Evolutionary conservation across 2,888 invertebrate species (phyloP).

Genomic region (Erebia epiphron): DNA sequence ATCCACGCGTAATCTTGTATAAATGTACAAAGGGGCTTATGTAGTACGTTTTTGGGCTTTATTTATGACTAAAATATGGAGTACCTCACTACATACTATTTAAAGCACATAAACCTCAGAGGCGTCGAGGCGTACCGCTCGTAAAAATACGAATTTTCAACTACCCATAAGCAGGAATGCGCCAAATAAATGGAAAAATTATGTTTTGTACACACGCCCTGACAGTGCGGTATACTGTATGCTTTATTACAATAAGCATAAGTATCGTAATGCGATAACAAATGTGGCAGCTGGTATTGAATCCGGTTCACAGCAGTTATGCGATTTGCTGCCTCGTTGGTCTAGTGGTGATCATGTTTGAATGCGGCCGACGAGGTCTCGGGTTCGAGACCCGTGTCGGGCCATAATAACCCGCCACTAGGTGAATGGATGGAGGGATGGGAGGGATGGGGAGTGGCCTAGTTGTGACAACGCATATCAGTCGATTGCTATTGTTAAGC

Average conservation of each 20-base stretch:
- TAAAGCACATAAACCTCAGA: slow-evolving; percentile 28
- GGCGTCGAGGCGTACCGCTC: slow-evolving; percentile 33
- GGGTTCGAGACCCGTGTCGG: no score
- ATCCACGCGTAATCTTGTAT: no score
- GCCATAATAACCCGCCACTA: no score
- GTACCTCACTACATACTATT: slow-evolving; percentile 29
- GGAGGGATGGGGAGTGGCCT: no score
- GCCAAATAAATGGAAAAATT: slow-evolving; percentile 40
- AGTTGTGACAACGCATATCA: no score
- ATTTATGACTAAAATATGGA: no score
- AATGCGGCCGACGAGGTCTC: no score
- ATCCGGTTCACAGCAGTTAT: slow-evolving; percentile 9
- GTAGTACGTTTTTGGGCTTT: no score
- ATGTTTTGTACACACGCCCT: slow-evolving; percentile 35
- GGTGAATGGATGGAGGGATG: no score
- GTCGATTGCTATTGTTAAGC: no score
- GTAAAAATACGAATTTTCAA: slow-evolving; percentile 41
- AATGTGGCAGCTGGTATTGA: background rate
- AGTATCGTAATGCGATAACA: slow-evolving; percentile 16
- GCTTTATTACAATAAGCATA: slow-evolving; percentile 13
- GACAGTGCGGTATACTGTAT: background rate
- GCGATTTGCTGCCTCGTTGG: background rate
- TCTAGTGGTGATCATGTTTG: no score
- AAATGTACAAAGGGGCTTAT: no score
- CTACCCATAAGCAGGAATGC: slow-evolving; percentile 39